Evolutionary conservation across 2,888 invertebrate genomes (phyloP), one percentile per base, ranked within the genome.

Genomic region (Lasiommata megera): DNA sequence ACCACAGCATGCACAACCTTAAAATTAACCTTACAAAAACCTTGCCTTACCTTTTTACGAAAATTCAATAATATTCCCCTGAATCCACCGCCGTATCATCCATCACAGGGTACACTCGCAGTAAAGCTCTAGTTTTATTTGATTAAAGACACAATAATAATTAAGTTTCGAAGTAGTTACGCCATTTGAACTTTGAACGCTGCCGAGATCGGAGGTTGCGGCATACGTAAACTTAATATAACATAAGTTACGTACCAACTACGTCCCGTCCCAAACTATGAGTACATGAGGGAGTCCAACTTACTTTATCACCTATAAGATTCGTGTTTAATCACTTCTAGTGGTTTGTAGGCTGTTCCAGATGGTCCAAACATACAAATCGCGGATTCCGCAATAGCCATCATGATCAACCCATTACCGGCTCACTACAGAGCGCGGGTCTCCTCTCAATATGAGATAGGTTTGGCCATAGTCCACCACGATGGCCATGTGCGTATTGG

Each of bases 311-410:
- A 46, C 46, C 46, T 46, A 31, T 46, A 31, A 36, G 12, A 48
- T 23, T 48, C 18, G 23, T 37, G 37, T 48, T 48, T 48, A 48
- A 48, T 48, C 48, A 48, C 48, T 48, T 48, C 23, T 37, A 6
- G 12, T 37, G 23, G 48, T 48, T 48, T 6, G 48, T 37, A 23
- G 23, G 14, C 36, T 12, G 23, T 36, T 18, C 12, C 12, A n/a
- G 7, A 18, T 7, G 34, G 28, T 44, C 14, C n/a, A 44, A 44
- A 28, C 14, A 29, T 44, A 44, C 14, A 29, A 44, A 28, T 28
- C 29, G 8, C 28, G n/a, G 12, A 44, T 23, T 44, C 1, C 3
- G 34, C 34, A 34, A 3, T n/a, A n/a, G n/a, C n/a, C n/a, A n/a
- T n/a, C n/a, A n/a, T n/a, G n/a, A n/a, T n/a, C n/a, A n/a, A n/a